Evolutionary conservation across 2,797 vertebrate species (phyloP).

Genomic region (Ceryle rudis): DNA sequence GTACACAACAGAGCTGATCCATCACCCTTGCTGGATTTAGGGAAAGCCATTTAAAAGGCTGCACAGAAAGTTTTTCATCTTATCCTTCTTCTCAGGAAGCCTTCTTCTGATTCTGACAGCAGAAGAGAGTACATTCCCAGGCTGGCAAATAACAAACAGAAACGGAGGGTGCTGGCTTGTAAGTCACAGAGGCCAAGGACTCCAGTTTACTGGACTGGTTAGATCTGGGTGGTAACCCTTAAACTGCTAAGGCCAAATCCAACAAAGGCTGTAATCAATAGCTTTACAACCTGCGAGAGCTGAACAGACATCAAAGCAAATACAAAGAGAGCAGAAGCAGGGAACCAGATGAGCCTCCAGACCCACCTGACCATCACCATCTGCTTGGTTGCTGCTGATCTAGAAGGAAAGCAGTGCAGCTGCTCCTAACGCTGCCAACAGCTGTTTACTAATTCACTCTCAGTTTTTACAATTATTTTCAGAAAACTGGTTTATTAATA

Average conservation of each 20-base stretch:
- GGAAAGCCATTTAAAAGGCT: not conserved
- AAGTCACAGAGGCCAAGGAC: not conserved
- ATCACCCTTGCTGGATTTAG: not conserved
- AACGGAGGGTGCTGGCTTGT: not conserved
- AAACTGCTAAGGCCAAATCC: not conserved
- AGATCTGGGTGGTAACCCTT: not conserved
- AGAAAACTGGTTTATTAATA: not conserved
- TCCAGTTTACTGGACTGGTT: not conserved
- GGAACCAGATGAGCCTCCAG: not conserved
- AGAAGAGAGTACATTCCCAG: not conserved
- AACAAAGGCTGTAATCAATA: not conserved
- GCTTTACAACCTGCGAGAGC: not conserved
- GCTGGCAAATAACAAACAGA: not conserved
- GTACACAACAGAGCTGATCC: not conserved
- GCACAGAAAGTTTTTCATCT: not conserved
- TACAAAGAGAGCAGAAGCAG: not conserved
- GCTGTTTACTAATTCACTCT: not conserved
- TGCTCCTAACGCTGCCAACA: not conserved
- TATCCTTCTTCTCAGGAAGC: not conserved
- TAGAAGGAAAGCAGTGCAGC: not conserved
- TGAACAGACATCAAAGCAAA: not conserved
- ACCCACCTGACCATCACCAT: not conserved
- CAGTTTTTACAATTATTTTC: not conserved
- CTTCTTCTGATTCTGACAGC: not conserved
- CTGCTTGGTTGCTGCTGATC: fast-evolving